Percentiles rank a stretch among this genome's conserved stretches.
phyloP scores from a whole-genome alignment of 2,797 vertebrate species.

The Falco rusticolus region DNA sequence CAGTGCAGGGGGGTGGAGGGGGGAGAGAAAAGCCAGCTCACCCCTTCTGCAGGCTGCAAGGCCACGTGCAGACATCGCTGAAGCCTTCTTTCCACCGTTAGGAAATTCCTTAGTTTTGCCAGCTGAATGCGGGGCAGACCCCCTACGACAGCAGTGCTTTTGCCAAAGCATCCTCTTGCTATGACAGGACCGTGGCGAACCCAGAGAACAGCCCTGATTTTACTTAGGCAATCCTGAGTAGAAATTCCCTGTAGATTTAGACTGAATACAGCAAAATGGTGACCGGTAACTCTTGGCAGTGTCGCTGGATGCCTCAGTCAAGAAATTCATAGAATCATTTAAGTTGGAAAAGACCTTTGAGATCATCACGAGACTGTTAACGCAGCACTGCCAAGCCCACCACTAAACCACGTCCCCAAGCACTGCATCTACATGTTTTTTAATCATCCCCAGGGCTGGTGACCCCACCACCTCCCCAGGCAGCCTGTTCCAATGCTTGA shows the following conservation, averaged over 20 bases:
- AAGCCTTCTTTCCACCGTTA: not conserved
- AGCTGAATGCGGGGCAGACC: accelerated
- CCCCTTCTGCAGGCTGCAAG: not conserved
- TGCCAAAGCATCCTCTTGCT: not conserved
- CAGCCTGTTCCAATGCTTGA: no score
- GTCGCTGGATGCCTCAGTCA: not conserved
- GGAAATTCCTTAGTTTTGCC: not conserved
- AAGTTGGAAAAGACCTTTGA: no score
- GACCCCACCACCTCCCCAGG: no score
- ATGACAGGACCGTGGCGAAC: not conserved
- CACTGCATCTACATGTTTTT: no score
- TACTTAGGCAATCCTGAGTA: not conserved
- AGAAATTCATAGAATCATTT: not conserved
- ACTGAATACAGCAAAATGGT: not conserved
- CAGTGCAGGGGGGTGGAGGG: no score
- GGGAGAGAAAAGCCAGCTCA: not conserved
- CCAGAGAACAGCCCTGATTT: not conserved
- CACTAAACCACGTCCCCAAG: no score
- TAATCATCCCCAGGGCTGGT: no score
- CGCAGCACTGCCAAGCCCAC: no score
- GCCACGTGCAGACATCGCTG: accelerated
- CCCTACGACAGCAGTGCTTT: not conserved
- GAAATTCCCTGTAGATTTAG: not conserved
- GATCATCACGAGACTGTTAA: no score
- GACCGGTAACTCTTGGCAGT: not conserved